Evolutionary conservation across 2,888 invertebrate genomes (phyloP).

Genomic region (Xylophagus ater): DNA sequence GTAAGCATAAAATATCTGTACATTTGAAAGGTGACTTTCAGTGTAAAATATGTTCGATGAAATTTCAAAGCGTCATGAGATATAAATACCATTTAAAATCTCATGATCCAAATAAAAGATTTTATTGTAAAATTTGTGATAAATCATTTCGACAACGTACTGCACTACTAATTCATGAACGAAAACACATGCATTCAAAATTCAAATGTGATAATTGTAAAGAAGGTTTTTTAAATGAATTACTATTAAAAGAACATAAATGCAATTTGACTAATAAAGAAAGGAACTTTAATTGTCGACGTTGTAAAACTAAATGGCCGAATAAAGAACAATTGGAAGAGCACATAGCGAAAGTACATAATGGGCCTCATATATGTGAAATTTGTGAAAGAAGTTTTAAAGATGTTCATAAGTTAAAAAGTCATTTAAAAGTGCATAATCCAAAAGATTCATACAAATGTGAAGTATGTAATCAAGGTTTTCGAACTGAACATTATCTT

Average conservation of each 20-base stretch:
- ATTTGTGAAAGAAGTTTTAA: background rate
- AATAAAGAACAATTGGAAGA: too few species aligned
- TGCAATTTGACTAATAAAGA: too few species aligned
- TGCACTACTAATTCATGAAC: conserved; percentile 8
- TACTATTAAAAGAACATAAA: too few species aligned
- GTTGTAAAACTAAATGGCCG: conserved; percentile 4
- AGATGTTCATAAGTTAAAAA: too few species aligned
- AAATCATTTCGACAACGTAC: conserved; percentile 11
- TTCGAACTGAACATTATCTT: conserved; percentile 9
- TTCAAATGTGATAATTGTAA: conserved; percentile 14
- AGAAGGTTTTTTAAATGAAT: too few species aligned
- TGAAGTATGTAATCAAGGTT: conserved; percentile 5
- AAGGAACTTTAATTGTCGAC: too few species aligned
- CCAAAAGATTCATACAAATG: conserved; percentile 8
- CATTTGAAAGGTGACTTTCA: conserved; percentile 2
- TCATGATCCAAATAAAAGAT: conserved; percentile 9
- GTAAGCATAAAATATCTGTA: conserved; percentile 8
- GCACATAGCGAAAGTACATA: too few species aligned
- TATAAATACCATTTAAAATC: conserved; percentile 10
- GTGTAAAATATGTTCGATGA: conserved; percentile 4
- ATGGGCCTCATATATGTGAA: too few species aligned
- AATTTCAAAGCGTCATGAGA: conserved; percentile 7
- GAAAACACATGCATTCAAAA: conserved; percentile 4
- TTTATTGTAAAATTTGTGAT: conserved; percentile 11
- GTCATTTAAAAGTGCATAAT: background rate